Evolutionary conservation across 2,113 vertebrate species (phyloP).

Genomic region (Emberiza fucata): DNA sequence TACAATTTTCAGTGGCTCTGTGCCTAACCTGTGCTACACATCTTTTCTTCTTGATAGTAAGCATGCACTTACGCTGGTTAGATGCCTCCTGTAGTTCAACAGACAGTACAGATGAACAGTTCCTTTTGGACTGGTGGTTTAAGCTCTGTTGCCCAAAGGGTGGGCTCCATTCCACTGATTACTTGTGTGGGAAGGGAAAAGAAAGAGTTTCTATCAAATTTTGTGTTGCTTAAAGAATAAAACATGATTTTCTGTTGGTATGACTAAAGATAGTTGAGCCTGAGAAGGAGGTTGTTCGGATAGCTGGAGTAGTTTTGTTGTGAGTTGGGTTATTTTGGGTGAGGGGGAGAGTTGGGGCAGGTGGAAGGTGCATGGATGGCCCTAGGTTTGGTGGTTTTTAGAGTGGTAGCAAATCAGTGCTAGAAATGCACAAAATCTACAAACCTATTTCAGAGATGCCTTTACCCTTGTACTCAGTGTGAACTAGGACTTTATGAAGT

Average conservation of each 20-base stretch:
- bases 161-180: not conserved
- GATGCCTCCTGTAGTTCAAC: not conserved
- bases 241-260: not conserved
- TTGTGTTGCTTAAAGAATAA: not conserved
- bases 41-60: not conserved
- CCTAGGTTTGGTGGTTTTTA: not conserved
- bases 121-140: not conserved
- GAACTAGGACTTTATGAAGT: not conserved
- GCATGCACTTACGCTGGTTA: not conserved
- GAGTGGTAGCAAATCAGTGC: not conserved
- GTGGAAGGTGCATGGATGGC: not conserved
- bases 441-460: not conserved
- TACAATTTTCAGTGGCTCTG: not conserved
- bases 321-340: not conserved
- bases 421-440: not conserved
- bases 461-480: not conserved
- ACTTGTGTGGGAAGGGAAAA: not conserved
- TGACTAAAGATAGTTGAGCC: not conserved
- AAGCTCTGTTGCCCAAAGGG: not conserved
- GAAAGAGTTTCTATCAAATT: not conserved
- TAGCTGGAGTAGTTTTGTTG: not conserved
- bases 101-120: not conserved
- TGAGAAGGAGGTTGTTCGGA: not conserved
- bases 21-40: not conserved
- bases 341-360: not conserved